These are phyloP conservation scores for Acronicta leporina DNA, from an alignment of 2,888 invertebrate genomes.

Conservation along the genomic window DNA sequence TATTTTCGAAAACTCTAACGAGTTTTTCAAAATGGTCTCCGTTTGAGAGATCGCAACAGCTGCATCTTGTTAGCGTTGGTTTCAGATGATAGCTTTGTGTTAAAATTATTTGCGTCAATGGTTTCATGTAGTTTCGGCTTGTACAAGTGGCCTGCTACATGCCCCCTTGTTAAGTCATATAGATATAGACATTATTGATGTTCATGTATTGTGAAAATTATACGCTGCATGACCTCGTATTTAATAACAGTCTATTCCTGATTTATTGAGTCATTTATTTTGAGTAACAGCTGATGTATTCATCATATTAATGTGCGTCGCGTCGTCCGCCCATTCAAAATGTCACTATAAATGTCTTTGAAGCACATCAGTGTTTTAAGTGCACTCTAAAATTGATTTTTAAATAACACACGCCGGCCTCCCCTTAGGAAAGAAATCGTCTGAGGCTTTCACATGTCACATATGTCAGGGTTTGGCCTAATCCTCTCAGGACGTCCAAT, in stretches of 20 bases:
- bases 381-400: constrained; percentile 81
- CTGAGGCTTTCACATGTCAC: constrained; percentile 83
- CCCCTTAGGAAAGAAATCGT: constrained; percentile 76
- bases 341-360: constrained; percentile 63
- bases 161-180: constrained; percentile 65
- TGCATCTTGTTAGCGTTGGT: constrained; percentile 86
- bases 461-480: constrained; percentile 86
- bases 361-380: constrained; percentile 66
- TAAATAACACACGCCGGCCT: constrained; percentile 71
- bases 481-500: constrained; percentile 84
- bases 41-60: constrained; percentile 83
- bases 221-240: constrained; percentile 75
- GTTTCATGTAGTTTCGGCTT: constrained; percentile 69
- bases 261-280: constrained; percentile 78
- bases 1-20: constrained; percentile 86
- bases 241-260: constrained; percentile 77
- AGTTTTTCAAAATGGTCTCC: constrained; percentile 86
- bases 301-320: constrained; percentile 70
- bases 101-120: constrained; percentile 84
- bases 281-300: constrained; percentile 75
- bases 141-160: constrained; percentile 62
- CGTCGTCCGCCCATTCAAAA: constrained; percentile 61
- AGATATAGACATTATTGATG: constrained; percentile 73
- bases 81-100: constrained; percentile 80
- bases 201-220: constrained; percentile 78